Base-by-base conservation (phyloP, 2,113 vertebrate genomes). In the Zosterops hypoxanthus region DNA sequence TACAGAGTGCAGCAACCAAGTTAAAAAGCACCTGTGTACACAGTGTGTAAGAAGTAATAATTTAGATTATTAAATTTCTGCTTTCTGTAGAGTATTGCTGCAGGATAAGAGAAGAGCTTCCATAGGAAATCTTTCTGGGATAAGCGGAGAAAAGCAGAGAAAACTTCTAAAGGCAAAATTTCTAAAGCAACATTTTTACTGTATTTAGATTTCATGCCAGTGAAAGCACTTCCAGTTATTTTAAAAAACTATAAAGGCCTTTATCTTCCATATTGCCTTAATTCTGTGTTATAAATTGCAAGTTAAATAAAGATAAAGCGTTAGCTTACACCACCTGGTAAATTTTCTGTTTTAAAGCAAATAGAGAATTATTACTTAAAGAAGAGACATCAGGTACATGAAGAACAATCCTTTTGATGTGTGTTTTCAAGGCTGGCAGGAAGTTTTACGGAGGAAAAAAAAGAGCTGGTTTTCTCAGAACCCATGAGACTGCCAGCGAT, bases 401-500 rank as follows among this genome's bases (percentile, higher is more conserved):
- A 61, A 65, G 71, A 93, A 19, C 12, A 57, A 46, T 16, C 17
- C 61, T 28, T 86, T 53, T 72, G 63, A 57, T 80, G 36, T 19
- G 2, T 60, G 9, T 64, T 87, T 87, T 68, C 8, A 3, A 64
- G 44, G 31, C n/a, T 66, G 25, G 34, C 47, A 84, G 56, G 39
- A 73, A 66, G 59, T 21, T 46, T 90, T 69, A 29, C 77, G 89
- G 57, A 36, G 52, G 47, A 68, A 64, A 2, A 47, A 34, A 46
- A 68, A 68, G 47, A 76, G 31, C 11, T 65, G 28, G 1, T 47
- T 72, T 84, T 28, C 46, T 73, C 52, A 78, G 60, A 96, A 76
- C 36, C 16, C 20, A 5, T 9, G 25, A 68, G 79, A 33, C 14
- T 68, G 61, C 34, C 72, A 70, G 21, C 0, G 0, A 16, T 36